Conservation (phyloP, 2,797 vertebrate genomes). For the Psittacula derbiana region DNA sequence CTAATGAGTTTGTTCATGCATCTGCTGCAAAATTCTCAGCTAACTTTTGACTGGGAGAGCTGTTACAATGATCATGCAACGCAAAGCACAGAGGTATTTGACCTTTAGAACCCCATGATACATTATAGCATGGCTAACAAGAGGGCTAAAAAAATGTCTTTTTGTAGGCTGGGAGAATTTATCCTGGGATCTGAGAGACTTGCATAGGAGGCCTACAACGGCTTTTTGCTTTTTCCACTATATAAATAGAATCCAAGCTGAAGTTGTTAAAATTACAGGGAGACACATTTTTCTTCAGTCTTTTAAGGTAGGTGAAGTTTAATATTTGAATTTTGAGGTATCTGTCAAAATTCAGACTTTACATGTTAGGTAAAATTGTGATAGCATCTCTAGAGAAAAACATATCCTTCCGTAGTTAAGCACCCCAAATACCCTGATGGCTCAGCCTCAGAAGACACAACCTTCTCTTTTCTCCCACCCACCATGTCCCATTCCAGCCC, state of each 20-base stretch:
- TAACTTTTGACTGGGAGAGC: background rate
- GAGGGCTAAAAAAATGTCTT: background rate
- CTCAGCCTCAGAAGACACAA: background rate
- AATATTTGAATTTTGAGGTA: background rate
- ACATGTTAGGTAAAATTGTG: background rate
- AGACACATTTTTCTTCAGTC: background rate
- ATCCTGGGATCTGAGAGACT: background rate
- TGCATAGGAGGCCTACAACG: background rate
- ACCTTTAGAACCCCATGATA: background rate
- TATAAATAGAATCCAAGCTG: background rate
- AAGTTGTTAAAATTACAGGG: background rate
- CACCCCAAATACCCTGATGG: too few species aligned
- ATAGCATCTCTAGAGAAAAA: background rate
- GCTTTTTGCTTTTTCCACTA: background rate
- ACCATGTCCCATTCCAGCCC: fast-evolving
- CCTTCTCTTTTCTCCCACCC: too few species aligned
- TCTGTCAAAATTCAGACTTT: background rate
- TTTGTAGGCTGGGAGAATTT: background rate
- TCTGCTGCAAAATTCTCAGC: background rate
- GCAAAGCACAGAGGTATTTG: background rate
- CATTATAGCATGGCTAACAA: background rate
- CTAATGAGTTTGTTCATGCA: background rate
- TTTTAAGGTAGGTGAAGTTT: background rate
- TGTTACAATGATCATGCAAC: fast-evolving
- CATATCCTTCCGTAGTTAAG: fast-evolving